Percentiles rank a stretch among this genome's conserved stretches.
Evolutionary conservation across 35 echinoderm and acorn worm genomes (phyloP).

Genomic region (Heliocidaris erythrogramma): DNA sequence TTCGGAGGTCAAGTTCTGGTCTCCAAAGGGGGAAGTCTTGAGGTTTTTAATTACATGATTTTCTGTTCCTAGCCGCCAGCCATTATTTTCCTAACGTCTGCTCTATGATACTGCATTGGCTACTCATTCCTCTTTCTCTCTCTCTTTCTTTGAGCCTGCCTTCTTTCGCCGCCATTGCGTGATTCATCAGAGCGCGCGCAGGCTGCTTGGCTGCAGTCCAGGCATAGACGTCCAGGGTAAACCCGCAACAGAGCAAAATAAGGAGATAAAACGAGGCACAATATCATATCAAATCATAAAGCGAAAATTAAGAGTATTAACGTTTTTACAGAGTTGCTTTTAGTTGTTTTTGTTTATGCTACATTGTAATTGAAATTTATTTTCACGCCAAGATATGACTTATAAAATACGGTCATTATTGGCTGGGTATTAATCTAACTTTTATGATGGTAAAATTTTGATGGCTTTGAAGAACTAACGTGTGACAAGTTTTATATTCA

Average conservation of each 20-base stretch:
- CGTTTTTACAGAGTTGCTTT: not conserved
- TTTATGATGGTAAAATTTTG: too few relatives aligned
- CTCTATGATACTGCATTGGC: not conserved
- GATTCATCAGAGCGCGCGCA: not conserved
- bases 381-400: too few relatives aligned
- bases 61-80: constrained; percentile 20
- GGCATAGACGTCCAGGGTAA: constrained; percentile 3
- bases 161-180: not conserved
- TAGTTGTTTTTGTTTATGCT: not conserved
- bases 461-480: too few relatives aligned
- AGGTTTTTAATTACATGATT: constrained; percentile 36
- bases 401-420: too few relatives aligned
- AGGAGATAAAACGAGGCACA: constrained; percentile 4
- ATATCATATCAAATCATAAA: not conserved
- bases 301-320: not conserved
- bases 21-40: not conserved
- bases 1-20: constrained; percentile 20
- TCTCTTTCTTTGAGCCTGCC: not conserved
- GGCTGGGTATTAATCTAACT: too few relatives aligned
- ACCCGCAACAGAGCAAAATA: not conserved
- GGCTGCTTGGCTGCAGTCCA: constrained; percentile 4
- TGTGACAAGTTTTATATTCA: too few relatives aligned
- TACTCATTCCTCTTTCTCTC: not conserved
- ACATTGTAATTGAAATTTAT: not conserved
- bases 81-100: constrained; percentile 39